Base-by-base conservation (phyloP, 2,888 invertebrate genomes). In the Eupithecia dodoneata region DNA sequence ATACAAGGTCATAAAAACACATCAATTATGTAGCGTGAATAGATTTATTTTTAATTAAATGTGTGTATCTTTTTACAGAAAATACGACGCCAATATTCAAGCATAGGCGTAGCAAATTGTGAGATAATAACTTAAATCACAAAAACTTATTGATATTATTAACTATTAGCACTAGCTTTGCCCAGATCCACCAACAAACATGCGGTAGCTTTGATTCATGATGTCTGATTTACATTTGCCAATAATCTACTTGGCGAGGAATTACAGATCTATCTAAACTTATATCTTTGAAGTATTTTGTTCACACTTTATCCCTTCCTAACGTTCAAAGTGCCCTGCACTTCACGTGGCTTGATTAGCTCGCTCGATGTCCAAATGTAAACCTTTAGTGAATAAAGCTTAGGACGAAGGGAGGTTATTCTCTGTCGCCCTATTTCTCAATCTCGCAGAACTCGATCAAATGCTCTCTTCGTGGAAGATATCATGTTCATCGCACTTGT, bases 401-500 rank as follows among this genome's bases (percentile, higher is more conserved):
- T 18, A 12, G 30, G 30, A 63, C 18, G 10, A 69, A 85, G 84
- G 84, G 76, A 84, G 72, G 73, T 81, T 78, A 76, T 76, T 76
- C 73, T 82, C 82, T 72, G 76, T 77, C 72, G 79, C 79, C 59
- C 80, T 73, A 71, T 78, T 82, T 76, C 81, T 79, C 78, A 76
- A 78, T 80, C 80, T 79, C 67, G 79, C 76, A 69, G 77, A 78
- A 69, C 80, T 79, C 83, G 80, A 93, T 94, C 92, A 94, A 88
- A 94, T 94, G 83, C 87, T 95, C 87, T 97, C 97, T 87, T 97
- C 97, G 73, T 96, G 95, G 76, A 97, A 96, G 76, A 97, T 93
- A 81, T 97, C 96, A 83, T 97, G 97, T 77, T 97, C 97, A 85
- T 97, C 97, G 83, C 96, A 96, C 85, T 97, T 97, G 87, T 97